A percentile compares a stretch with the other conserved stretches of the same genome.
These are phyloP conservation scores for Nibea coibor DNA, from an alignment of 2,113 vertebrate species.

Conservation along the genomic window DNA sequence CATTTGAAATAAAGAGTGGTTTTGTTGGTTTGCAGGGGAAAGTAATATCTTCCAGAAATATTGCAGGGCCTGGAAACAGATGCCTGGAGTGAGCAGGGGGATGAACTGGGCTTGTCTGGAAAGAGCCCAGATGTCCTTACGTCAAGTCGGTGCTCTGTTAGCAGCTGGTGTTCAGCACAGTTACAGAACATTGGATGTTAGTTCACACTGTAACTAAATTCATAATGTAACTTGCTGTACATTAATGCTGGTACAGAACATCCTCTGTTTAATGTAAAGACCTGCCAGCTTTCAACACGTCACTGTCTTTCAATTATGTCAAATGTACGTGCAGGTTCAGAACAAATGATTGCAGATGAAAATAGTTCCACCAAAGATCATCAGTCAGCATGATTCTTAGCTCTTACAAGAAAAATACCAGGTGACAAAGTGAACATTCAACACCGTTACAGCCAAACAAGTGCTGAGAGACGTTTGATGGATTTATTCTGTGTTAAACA, in stretches of 20 bases:
- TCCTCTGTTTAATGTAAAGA: background rate
- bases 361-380: background rate
- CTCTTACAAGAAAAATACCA: background rate
- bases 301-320: background rate
- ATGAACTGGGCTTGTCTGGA: constrained; percentile 60
- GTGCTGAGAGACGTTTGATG: background rate
- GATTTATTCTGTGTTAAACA: background rate
- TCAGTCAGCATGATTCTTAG: background rate
- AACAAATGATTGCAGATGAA: background rate
- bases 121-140: constrained; percentile 57
- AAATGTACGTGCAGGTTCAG: background rate
- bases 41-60: constrained; percentile 81
- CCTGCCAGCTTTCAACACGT: too few species aligned
- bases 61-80: constrained; percentile 70
- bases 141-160: constrained; percentile 46
- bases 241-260: background rate
- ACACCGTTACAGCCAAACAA: background rate
- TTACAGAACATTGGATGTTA: constrained; percentile 33
- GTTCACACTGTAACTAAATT: constrained; percentile 15
- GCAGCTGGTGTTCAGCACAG: constrained; percentile 47
- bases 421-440: background rate
- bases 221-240: background rate
- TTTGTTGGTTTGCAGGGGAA: constrained; percentile 74
- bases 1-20: constrained; percentile 81
- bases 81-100: constrained; percentile 58